These are phyloP conservation scores for Nesogale talazaci DNA, from an alignment of 2,113 vertebrate genomes.

Conservation along the genomic window DNA sequence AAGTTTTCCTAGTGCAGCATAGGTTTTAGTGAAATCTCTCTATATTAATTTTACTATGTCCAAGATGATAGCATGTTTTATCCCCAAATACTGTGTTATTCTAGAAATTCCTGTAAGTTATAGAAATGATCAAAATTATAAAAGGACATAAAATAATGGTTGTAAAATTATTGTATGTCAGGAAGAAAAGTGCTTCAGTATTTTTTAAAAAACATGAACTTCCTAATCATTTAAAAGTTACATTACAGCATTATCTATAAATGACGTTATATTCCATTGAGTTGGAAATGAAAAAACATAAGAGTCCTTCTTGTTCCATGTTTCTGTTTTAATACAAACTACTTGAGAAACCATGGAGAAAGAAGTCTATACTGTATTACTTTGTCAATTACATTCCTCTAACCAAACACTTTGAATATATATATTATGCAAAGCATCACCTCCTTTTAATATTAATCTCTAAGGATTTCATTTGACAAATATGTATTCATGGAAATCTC, in stretches of 20 bases:
- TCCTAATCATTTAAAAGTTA: conserved; percentile 12
- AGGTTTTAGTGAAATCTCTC: background rate
- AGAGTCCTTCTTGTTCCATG: background rate
- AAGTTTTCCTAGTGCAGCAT: conserved; percentile 58
- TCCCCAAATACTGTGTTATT: background rate
- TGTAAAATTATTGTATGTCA: background rate
- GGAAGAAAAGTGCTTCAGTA: background rate
- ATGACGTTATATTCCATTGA: conserved; percentile 22
- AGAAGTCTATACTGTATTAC: conserved; percentile 26
- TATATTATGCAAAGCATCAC: conserved; percentile 7
- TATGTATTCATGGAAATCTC: conserved; percentile 55
- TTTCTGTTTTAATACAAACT: conserved; percentile 56
- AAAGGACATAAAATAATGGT: background rate
- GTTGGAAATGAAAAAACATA: conserved; percentile 28
- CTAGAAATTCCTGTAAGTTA: background rate
- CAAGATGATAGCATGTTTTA: background rate
- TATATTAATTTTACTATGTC: background rate
- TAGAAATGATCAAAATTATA: background rate
- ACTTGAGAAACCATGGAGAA: background rate
- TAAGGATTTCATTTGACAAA: conserved; percentile 50
- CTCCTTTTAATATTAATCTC: conserved; percentile 36
- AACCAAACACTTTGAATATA: conserved; percentile 21
- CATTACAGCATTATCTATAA: background rate
- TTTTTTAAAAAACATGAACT: conserved; percentile 31
- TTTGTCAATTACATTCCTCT: conserved; percentile 62